Percentiles rank a stretch among this genome's conserved stretches.
Conservation (phyloP, 2,113 vertebrate genomes). For the Thamnophis sirtalis region DNA sequence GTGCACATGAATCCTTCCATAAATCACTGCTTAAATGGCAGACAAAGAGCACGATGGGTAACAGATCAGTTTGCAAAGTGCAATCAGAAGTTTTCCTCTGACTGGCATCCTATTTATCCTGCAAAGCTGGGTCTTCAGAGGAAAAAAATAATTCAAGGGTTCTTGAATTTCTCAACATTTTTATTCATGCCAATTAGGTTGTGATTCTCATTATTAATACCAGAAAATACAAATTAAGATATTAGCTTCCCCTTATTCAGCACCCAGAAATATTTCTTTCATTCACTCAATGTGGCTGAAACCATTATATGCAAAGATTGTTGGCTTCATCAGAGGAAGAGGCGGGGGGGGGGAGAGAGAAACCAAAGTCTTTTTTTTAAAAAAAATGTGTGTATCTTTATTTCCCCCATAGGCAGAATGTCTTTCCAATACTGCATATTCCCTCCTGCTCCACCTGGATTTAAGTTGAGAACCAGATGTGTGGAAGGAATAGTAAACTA, state of each 20-base stretch:
- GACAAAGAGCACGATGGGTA: too few species aligned
- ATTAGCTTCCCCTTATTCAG: background rate
- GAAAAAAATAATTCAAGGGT: too few species aligned
- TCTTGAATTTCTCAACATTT: background rate
- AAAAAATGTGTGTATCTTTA: background rate
- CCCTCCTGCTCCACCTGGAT: background rate
- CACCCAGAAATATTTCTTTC: background rate
- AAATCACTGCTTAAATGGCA: background rate
- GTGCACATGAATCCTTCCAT: background rate
- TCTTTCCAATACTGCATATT: background rate
- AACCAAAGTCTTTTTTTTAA: background rate
- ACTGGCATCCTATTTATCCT: too few species aligned
- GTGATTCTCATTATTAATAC: background rate
- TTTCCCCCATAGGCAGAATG: background rate
- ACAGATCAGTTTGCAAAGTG: background rate
- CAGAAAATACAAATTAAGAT: background rate
- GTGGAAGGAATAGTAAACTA: background rate
- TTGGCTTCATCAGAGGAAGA: background rate
- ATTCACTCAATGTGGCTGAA: background rate
- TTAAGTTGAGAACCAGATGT: constrained; percentile 9
- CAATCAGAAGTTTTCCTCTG: background rate
- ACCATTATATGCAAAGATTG: background rate
- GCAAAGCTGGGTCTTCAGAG: background rate
- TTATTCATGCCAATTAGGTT: background rate
- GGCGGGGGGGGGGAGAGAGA: accelerated